A percentile compares a stretch with the other conserved stretches of the same genome.
Conservation (phyloP, 1,140 invertebrate species). For the Sweltsa coloradensis region DNA sequence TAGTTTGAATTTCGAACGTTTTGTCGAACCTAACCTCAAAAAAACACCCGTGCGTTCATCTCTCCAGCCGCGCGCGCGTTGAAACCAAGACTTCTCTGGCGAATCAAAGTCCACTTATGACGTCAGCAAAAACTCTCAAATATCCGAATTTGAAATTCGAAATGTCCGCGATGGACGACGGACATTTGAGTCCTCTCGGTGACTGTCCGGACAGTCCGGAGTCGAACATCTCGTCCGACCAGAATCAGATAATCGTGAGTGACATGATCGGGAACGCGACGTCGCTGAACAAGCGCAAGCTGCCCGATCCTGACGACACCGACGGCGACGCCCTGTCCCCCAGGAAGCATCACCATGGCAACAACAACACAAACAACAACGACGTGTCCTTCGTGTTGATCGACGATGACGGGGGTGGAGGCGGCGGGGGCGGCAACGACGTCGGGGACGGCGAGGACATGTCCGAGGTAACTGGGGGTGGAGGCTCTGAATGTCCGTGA, state of each 20-base stretch:
- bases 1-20: too few species aligned
- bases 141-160: too few species aligned
- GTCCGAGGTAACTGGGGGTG: slow-evolving; percentile 15
- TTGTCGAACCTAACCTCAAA: too few species aligned
- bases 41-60: too few species aligned
- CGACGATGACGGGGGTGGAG: slow-evolving; percentile 33
- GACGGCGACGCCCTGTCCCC: slow-evolving; percentile 31
- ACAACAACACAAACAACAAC: slow-evolving; percentile 33
- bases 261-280: slow-evolving; percentile 2
- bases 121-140: too few species aligned
- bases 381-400: slow-evolving; percentile 43
- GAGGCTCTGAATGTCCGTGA: too few species aligned
- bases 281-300: slow-evolving; percentile 24
- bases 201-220: slow-evolving; percentile 7
- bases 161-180: too few species aligned
- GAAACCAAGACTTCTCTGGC: too few species aligned
- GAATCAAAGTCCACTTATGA: too few species aligned
- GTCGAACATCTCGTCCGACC: slow-evolving; percentile 3
- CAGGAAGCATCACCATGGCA: slow-evolving; percentile 27
- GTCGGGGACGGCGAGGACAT: slow-evolving; percentile 24
- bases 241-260: not conserved
- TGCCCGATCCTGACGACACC: slow-evolving; percentile 24
- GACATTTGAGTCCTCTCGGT: slow-evolving; percentile 3
- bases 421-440: slow-evolving; percentile 32
- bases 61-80: too few species aligned